Percentiles rank a stretch among this genome's conserved stretches.
Conservation (phyloP, 2,888 invertebrate genomes). For the Tenthredo distinguenda region DNA sequence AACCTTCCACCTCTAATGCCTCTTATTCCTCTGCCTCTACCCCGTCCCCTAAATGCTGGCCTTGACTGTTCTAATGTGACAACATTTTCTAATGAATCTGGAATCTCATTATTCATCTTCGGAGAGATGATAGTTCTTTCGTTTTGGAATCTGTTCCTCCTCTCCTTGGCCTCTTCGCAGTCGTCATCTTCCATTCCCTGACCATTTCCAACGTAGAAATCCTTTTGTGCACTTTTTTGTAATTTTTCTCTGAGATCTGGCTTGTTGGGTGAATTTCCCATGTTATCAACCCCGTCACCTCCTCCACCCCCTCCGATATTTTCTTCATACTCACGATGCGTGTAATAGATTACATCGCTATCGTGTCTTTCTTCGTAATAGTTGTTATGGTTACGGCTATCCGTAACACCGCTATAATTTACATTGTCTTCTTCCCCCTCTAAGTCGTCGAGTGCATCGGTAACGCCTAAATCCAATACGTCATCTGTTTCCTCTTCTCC, state of each 20-base stretch:
- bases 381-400: constrained; percentile 68
- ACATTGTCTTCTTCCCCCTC: constrained; percentile 76
- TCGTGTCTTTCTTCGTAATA: constrained; percentile 70
- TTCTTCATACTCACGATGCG: constrained; percentile 62
- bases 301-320: constrained; percentile 46
- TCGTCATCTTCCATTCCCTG: constrained; percentile 72
- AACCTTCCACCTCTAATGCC: constrained; percentile 67
- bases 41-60: constrained; percentile 62
- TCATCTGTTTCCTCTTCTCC: constrained; percentile 78
- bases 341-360: constrained; percentile 51
- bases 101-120: constrained; percentile 73
- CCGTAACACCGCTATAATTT: constrained; percentile 70
- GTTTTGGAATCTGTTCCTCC: constrained; percentile 74
- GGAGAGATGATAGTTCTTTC: constrained; percentile 71
- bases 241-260: constrained; percentile 73
- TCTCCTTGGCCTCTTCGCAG: constrained; percentile 72
- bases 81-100: constrained; percentile 75
- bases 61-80: constrained; percentile 71
- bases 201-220: constrained; percentile 66
- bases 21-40: constrained; percentile 65
- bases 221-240: constrained; percentile 68
- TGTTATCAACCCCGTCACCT: constrained; percentile 58
- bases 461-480: constrained; percentile 77
- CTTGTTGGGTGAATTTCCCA: constrained; percentile 62
- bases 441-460: constrained; percentile 76